Evolutionary conservation across 2,113 vertebrate genomes (phyloP), one percentile per base, ranked within the genome.

Genomic region (Microcebus murinus): DNA sequence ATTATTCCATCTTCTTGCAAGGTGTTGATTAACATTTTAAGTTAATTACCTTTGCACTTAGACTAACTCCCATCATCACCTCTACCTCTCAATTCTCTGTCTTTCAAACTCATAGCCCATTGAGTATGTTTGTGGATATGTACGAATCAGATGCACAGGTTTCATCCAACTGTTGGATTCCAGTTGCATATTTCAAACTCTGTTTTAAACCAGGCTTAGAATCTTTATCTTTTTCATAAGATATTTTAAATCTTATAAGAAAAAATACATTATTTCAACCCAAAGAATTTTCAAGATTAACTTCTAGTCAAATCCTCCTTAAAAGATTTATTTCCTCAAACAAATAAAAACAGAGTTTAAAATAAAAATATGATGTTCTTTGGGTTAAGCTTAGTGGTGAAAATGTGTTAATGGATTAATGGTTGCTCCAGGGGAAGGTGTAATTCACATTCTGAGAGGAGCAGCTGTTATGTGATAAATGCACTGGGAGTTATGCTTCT

Each of bases 261-360:
- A 97, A 57, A 1, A 63, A 50, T 27, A 50, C 89, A 90, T 42
- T 87, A 76, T 97, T 91, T 95, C 87, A 94, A 77, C 73, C 94
- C 93, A 77, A 93, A 92, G 93, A 91, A 97, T 50, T 93, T 95
- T 92, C 50, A 96, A 94, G 96, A 98, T 96, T 97, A 97, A 95
- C 91, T 98, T 95, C 96, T 98, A 97, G 93, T 98, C 95, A 97
- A 98, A 98, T 98, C 39, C 63, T 96, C 96, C 87, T 98, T 98
- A 96, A 97, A 98, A 98, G 97, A 98, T 98, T 98, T 98, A 98
- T 98, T 98, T 98, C 94, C 96, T 97, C 97, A 97, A 97, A 97
- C 50, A 88, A 97, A 98, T 94, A 98, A 97, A 98, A 97, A 97
- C 7, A 48, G 96, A 91, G 92, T 89, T 98, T 96, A 96, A 91